Percentiles rank a stretch among this genome's conserved stretches.
Evolutionary conservation across 53 echinoderm and acorn worm species (phyloP).

Genomic region (Zoroaster sp.): DNA sequence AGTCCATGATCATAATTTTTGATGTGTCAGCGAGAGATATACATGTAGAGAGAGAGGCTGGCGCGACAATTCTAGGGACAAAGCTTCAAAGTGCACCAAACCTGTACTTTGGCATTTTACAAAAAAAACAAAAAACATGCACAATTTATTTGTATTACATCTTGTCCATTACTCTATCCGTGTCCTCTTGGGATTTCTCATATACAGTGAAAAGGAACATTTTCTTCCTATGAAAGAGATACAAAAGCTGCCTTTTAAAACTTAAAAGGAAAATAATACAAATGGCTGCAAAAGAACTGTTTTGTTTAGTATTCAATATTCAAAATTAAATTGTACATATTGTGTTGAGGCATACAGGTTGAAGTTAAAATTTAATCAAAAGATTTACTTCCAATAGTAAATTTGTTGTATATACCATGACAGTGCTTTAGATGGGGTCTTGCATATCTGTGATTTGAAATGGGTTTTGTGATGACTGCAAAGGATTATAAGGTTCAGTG

Average conservation of each 20-base stretch:
- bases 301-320: no score
- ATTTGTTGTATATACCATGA: no score
- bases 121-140: not conserved
- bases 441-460: no score
- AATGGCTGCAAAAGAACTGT: no score
- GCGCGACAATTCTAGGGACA: no score
- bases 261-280: no score
- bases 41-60: not conserved
- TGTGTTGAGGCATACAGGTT: no score
- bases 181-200: not conserved
- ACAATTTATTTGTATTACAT: not conserved
- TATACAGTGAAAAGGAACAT: not conserved
- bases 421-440: no score
- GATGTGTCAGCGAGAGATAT: not conserved
- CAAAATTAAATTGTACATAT: no score
- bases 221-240: not conserved
- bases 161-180: not conserved
- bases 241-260: not conserved
- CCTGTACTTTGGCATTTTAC: not conserved
- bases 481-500: no score
- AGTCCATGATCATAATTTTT: constrained; percentile 4
- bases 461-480: not conserved
- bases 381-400: no score
- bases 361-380: no score
- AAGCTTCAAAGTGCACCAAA: constrained; percentile 4